These are phyloP conservation scores for Chauna torquata DNA, from an alignment of 2,113 vertebrate species.

Conservation along the genomic window DNA sequence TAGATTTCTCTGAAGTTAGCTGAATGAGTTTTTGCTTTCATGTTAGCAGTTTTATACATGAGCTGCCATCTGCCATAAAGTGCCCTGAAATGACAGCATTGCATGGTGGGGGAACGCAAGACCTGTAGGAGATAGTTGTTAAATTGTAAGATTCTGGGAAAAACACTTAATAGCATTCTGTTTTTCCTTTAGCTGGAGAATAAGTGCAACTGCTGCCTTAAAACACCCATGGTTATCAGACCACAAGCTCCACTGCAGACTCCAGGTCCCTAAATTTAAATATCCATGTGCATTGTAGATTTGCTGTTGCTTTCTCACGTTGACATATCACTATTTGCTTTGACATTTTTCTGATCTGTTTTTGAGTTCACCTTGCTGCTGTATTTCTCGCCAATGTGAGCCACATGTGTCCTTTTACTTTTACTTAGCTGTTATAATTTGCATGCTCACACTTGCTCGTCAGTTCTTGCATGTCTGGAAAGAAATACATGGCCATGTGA, in stretches of 20 bases:
- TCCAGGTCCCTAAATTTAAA: slow-evolving; percentile 79
- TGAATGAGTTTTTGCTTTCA: neutral
- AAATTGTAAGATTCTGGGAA: neutral
- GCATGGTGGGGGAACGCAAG: neutral
- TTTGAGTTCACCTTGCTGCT: neutral
- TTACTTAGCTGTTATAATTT: neutral
- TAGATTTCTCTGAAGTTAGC: neutral
- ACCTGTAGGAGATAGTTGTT: neutral
- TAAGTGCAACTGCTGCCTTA: slow-evolving; percentile 92
- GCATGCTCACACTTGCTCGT: neutral
- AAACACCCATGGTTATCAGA: slow-evolving; percentile 94
- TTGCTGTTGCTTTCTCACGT: neutral
- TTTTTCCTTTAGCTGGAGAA: slow-evolving; percentile 87
- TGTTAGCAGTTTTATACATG: neutral
- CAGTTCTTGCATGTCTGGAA: neutral
- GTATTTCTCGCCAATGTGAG: neutral
- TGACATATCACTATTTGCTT: neutral
- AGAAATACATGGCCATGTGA: neutral
- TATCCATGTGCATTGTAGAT: neutral
- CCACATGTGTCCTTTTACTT: neutral
- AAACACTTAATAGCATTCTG: neutral
- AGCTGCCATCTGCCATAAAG: neutral
- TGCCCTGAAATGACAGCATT: neutral
- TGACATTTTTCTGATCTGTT: neutral
- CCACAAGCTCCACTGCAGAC: slow-evolving; percentile 83